Conservation (phyloP, 37 sponge, comb jelly and placozoan species). For the Haliclona indistincta region DNA sequence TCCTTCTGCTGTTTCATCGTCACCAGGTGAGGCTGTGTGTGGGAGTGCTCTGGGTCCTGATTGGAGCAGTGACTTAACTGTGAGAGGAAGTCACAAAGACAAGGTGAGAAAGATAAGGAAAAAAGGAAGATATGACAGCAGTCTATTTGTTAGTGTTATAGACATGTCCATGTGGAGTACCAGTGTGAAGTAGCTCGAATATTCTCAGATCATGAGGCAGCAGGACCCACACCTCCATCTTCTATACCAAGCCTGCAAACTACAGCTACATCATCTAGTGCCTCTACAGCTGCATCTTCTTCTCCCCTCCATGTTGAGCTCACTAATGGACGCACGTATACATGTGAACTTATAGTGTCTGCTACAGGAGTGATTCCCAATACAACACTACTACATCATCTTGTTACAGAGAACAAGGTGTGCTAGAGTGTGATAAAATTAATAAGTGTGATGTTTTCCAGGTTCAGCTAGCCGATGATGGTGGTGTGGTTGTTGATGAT, state of each 20-base stretch:
- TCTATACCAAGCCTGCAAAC: neutral
- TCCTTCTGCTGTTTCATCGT: neutral
- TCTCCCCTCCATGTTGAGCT: conserved; percentile 88
- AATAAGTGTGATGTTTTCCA: too few relatives aligned
- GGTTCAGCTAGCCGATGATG: conserved; percentile 46
- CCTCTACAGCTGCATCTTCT: neutral
- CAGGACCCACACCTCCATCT: neutral
- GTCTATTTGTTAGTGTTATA: conserved; percentile 15
- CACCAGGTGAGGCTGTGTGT: neutral
- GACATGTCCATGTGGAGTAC: conserved; percentile 84
- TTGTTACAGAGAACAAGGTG: too few relatives aligned
- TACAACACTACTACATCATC: conserved; percentile 7
- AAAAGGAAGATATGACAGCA: too few relatives aligned
- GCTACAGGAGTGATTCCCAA: conserved; percentile 94
- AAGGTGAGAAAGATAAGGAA: conserved; percentile 21
- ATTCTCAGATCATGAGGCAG: conserved; percentile 12
- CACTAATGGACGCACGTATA: conserved; percentile 78
- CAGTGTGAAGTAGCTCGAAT: conserved; percentile 67
- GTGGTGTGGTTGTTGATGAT: conserved; percentile 85
- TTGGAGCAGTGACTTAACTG: conserved; percentile 74
- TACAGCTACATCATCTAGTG: neutral
- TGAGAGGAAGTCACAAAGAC: conserved; percentile 47
- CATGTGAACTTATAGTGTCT: conserved; percentile 93
- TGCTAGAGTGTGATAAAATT: too few relatives aligned
- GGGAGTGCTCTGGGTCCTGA: conserved; percentile 96